These are phyloP conservation scores for Chascanopsetta lugubris DNA, from an alignment of 2,113 vertebrate species.

Conservation along the genomic window DNA sequence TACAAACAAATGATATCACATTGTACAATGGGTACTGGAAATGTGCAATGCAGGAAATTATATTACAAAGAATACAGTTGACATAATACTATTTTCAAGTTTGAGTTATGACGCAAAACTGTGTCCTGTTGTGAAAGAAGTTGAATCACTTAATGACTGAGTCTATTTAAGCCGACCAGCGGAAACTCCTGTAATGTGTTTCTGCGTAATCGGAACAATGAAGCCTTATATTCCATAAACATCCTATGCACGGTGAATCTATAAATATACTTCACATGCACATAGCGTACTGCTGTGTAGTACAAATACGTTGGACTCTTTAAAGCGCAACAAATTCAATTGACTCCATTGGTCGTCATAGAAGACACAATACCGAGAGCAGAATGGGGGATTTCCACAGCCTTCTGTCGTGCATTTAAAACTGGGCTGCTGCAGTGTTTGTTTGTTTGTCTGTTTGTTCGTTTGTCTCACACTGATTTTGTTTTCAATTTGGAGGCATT, in stretches of 20 bases:
- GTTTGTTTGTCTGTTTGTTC: neutral
- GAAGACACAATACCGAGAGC: neutral
- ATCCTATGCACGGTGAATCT: neutral
- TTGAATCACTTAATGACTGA: neutral
- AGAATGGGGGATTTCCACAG: neutral
- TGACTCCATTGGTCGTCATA: no score
- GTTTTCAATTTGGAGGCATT: constrained; percentile 1
- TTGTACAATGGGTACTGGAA: no score
- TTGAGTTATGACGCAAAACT: neutral
- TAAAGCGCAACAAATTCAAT: neutral
- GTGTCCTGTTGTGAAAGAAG: neutral
- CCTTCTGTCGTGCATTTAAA: neutral
- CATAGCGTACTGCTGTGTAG: neutral
- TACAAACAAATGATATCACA: no score
- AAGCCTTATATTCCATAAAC: neutral
- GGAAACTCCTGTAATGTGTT: neutral
- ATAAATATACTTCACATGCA: neutral
- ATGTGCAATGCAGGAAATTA: no score
- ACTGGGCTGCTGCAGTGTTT: neutral
- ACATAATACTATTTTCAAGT: neutral
- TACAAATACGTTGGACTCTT: neutral
- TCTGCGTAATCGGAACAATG: neutral
- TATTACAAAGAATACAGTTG: no score
- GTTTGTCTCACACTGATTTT: neutral
- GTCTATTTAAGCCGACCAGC: neutral